phyloP scores from a whole-genome alignment of 1,140 invertebrate species.

The Drosophila hydei region DNA sequence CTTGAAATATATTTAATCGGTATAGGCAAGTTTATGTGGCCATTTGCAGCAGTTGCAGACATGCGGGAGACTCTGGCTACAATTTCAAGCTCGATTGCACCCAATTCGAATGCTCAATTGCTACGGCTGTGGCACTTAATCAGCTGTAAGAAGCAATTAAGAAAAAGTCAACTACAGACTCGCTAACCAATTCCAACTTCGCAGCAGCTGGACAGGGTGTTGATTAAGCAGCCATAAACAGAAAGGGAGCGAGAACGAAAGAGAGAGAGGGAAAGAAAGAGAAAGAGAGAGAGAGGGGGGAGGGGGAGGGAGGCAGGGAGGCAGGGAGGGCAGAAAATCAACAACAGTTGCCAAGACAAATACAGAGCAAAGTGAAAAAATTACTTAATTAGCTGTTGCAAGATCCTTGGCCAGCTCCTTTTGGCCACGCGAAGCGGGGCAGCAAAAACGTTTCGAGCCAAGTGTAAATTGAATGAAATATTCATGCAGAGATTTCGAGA shows the following conservation, averaged over 20 bases:
- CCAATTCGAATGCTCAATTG: slow-evolving; percentile 36
- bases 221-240: slow-evolving; percentile 70
- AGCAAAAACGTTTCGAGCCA: slow-evolving; percentile 31
- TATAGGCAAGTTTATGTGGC: slow-evolving; percentile 13
- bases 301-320: slow-evolving; percentile 35
- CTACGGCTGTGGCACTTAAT: slow-evolving; percentile 53
- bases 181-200: slow-evolving; percentile 44
- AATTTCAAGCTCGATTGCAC: slow-evolving; percentile 66
- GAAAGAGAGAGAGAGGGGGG: background rate
- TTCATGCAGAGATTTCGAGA: slow-evolving; percentile 73
- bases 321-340: slow-evolving; percentile 42
- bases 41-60: slow-evolving; percentile 15
- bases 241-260: background rate
- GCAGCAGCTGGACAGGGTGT: slow-evolving; percentile 48
- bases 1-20: background rate
- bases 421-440: slow-evolving; percentile 12
- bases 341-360: slow-evolving; percentile 39
- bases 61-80: slow-evolving; percentile 1
- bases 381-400: slow-evolving; percentile 73
- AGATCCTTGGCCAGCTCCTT: slow-evolving; percentile 30
- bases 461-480: slow-evolving; percentile 82
- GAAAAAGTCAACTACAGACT: slow-evolving; percentile 66
- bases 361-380: slow-evolving; percentile 53
- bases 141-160: slow-evolving; percentile 66
- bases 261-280: background rate